Base-by-base conservation (phyloP, 1,140 invertebrate genomes). In the Dendrolimus kikuchii region DNA sequence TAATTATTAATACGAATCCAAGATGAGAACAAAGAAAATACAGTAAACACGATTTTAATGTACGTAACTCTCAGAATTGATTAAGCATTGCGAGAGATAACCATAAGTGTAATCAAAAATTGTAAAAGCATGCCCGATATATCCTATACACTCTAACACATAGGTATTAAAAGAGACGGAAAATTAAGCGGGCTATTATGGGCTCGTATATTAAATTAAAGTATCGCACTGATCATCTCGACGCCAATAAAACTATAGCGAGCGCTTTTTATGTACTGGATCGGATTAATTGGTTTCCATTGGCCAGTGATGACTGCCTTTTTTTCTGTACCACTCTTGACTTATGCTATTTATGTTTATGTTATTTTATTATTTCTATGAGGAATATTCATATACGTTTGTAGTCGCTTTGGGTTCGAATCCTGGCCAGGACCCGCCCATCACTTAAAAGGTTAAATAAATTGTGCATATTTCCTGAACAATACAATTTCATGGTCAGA, bases 281-380 rank as follows among this genome's bases (percentile, higher is more conserved):
- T 57, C 56, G 62, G 68, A 73, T 77, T 79, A 81, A 79, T 79
- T 73, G 65, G 66, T 77, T 71, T 70, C 61, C 66, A 79, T 81
- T 77, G 76, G 74, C 71, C 59, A 62, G 52, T 58, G 54, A 56
- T 65, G 63, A 68, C 64, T 61, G 54, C 64, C 66, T 61, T 69
- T 74, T 68, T 68, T 58, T 61, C 38, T 23, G 23, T 23, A 45
- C 36, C 51, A 59, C 61, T 55, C 40, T 57, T 62, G 55, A 48
- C 49, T 57, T 55, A 42, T 41, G 48, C 7, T 50, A 49, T 46
- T 45, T 51, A 52, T 51, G 23, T 23, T 23, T 23, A 23, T 23
- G 23, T 23, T 3, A 23, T 23, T 23, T 23, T 23, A 23, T 23
- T 23, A 23, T 23, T 23, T 23, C 23, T 23, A 23, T 23, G 23